phyloP scores from a whole-genome alignment of 23 tunicate genomes.

The Ascidia mentula region DNA sequence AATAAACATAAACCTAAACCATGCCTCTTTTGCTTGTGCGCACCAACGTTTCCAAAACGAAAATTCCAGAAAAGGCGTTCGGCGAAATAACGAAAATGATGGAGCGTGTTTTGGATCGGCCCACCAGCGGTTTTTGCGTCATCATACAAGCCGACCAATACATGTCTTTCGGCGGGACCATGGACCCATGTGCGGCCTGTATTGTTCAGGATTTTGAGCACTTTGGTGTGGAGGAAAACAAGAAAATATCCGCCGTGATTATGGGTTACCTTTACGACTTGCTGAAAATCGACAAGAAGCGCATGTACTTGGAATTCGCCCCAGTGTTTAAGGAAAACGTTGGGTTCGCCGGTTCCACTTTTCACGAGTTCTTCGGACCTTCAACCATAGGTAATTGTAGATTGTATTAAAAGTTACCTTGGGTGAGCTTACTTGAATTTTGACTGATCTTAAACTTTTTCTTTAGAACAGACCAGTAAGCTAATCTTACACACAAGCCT shows the following conservation, averaged over 20 bases:
- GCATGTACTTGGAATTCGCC: background rate
- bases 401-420: too few species aligned
- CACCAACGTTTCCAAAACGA: background rate
- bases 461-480: too few species aligned
- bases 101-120: background rate
- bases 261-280: background rate
- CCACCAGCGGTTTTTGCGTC: background rate
- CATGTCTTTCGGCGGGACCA: slow-evolving; percentile 3
- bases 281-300: background rate
- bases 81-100: background rate
- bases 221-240: background rate
- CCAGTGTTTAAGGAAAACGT: background rate
- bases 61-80: background rate
- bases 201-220: background rate
- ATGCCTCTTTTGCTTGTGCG: background rate
- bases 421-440: too few species aligned
- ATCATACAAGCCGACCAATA: background rate
- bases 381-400: background rate
- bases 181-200: background rate
- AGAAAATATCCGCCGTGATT: background rate
- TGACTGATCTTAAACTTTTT: too few species aligned
- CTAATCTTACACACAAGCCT: too few species aligned
- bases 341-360: background rate
- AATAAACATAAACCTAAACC: too few species aligned
- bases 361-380: background rate